These are phyloP conservation scores for Conops quadrifasciatus DNA, from an alignment of 2,888 invertebrate species.

Conservation along the genomic window DNA sequence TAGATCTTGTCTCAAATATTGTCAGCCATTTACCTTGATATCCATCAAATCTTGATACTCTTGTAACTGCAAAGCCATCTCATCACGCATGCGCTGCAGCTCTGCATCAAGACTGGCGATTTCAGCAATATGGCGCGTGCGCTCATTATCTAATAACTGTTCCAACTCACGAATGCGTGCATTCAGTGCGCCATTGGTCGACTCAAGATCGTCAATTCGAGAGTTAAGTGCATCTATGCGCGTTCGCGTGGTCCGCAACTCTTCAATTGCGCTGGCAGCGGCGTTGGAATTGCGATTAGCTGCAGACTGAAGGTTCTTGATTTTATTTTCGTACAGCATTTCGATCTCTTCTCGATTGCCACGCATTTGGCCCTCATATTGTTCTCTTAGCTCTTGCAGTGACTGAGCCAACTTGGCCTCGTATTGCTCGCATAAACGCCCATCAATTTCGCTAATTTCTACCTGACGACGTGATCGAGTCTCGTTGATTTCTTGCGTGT, in stretches of 20 bases:
- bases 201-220: slow-evolving; percentile 79
- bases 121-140: slow-evolving; percentile 79
- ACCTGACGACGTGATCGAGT: slow-evolving; percentile 85
- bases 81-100: slow-evolving; percentile 78
- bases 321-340: slow-evolving; percentile 69
- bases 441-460: slow-evolving; percentile 94
- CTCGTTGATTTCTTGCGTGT: slow-evolving; percentile 88
- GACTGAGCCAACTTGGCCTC: slow-evolving; percentile 92
- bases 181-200: slow-evolving; percentile 71
- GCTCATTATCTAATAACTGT: slow-evolving; percentile 80
- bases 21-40: slow-evolving; percentile 78
- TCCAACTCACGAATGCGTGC: slow-evolving; percentile 83
- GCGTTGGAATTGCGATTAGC: slow-evolving; percentile 76
- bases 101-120: slow-evolving; percentile 80
- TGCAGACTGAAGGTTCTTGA: slow-evolving; percentile 79
- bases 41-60: slow-evolving; percentile 98
- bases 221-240: slow-evolving; percentile 79
- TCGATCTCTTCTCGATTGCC: slow-evolving; percentile 92
- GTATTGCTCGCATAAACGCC: slow-evolving; percentile 89
- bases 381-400: slow-evolving; percentile 87
- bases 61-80: slow-evolving; percentile 85
- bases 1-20: neutral
- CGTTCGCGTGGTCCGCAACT: slow-evolving; percentile 79
- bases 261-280: slow-evolving; percentile 79
- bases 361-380: slow-evolving; percentile 90